Evolutionary conservation across 2,113 vertebrate genomes (phyloP).

Genomic region (Hipposideros armiger): DNA sequence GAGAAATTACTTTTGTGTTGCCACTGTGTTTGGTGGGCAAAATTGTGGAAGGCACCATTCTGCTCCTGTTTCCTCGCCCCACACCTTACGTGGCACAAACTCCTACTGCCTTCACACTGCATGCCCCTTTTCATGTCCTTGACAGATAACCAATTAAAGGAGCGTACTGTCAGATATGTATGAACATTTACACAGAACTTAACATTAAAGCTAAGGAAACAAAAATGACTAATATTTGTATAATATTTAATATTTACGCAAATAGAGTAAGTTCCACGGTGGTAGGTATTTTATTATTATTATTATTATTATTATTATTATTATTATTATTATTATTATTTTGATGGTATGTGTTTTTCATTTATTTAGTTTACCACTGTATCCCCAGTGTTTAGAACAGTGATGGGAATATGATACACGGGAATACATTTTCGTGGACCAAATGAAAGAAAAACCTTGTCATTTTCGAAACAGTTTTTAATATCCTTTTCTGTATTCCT

Average conservation of each 20-base stretch:
- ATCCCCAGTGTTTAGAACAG: not conserved
- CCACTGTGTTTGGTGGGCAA: not conserved
- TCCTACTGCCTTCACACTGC: not conserved
- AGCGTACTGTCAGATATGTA: not conserved
- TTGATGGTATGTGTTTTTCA: not conserved
- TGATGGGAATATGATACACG: not conserved
- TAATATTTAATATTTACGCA: not conserved
- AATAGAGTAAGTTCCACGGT: not conserved
- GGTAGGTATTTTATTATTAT: not conserved
- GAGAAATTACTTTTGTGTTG: conserved; percentile 42
- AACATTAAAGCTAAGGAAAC: not conserved
- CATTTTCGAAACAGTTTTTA: not conserved
- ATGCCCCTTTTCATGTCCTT: not conserved
- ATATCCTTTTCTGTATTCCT: not conserved
- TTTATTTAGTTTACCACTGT: not conserved
- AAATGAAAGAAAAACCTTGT: not conserved
- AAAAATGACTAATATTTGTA: not conserved
- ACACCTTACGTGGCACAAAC: not conserved
- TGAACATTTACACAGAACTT: not conserved
- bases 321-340: not conserved
- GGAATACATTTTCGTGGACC: not conserved
- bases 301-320: not conserved
- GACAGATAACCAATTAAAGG: not conserved
- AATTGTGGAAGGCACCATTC: not conserved
- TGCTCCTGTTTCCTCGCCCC: not conserved